Conservation (phyloP, 2,113 vertebrate species). For the Ptyas mucosa region DNA sequence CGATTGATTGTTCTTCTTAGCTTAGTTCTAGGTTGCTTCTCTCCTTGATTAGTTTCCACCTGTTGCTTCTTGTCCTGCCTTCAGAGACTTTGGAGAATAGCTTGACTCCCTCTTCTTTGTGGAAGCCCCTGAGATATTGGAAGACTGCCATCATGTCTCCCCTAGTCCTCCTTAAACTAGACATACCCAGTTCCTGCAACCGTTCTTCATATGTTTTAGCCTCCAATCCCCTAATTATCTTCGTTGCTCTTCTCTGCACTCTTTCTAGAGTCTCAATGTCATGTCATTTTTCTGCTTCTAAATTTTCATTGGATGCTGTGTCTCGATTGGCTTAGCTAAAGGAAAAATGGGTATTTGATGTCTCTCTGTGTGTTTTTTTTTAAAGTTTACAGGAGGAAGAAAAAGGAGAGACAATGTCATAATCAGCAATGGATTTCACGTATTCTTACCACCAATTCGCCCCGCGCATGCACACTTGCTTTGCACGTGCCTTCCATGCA, state of each 20-base stretch:
- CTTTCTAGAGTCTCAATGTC: neutral
- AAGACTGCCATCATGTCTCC: neutral
- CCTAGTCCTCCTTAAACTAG: neutral
- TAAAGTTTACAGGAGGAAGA: neutral
- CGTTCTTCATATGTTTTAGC: neutral
- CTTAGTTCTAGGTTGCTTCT: too few relatives aligned
- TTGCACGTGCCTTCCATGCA: too few relatives aligned
- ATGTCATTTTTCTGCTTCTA: neutral
- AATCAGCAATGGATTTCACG: too few relatives aligned
- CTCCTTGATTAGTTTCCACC: too few relatives aligned
- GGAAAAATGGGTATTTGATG: neutral
- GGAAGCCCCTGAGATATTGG: neutral
- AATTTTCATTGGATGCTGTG: neutral
- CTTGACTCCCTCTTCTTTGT: too few relatives aligned
- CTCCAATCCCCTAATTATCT: neutral
- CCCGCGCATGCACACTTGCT: too few relatives aligned
- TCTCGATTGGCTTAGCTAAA: neutral
- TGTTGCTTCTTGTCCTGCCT: too few relatives aligned
- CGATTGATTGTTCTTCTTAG: too few relatives aligned
- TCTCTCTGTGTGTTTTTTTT: too few relatives aligned
- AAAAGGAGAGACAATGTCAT: neutral
- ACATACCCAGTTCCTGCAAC: fast-evolving
- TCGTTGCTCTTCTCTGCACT: neutral
- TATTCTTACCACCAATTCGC: too few relatives aligned
- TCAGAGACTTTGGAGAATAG: too few relatives aligned